Evolutionary conservation across 2,888 invertebrate species (phyloP).

Genomic region (Tanytarsus gracilentus): DNA sequence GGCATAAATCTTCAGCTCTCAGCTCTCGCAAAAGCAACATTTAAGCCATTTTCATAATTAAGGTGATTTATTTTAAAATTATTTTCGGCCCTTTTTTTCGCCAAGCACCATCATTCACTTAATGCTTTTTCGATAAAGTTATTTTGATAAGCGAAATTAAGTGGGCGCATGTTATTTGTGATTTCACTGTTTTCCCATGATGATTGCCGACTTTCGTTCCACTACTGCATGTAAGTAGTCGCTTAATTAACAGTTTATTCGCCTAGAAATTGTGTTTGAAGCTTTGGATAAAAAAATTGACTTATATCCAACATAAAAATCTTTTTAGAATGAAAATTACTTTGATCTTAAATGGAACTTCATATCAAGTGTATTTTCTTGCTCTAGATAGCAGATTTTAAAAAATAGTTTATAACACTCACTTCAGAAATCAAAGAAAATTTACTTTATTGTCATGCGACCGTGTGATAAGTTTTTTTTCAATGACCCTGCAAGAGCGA

Average conservation of each 20-base stretch:
- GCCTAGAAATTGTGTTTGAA: not conserved
- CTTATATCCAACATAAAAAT: no score
- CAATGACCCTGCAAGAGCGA: no score
- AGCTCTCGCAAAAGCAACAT: not conserved
- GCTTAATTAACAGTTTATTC: conserved; percentile 9
- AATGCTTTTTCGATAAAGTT: conserved; percentile 12
- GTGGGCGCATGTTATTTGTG: conserved; percentile 1
- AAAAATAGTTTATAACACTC: not conserved
- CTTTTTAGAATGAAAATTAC: no score
- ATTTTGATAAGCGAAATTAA: conserved; percentile 5
- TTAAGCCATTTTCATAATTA: conserved; percentile 21
- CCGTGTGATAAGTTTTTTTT: no score
- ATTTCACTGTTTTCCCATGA: not conserved
- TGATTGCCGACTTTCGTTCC: not conserved
- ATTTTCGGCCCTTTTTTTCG: not conserved
- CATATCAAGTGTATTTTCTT: no score
- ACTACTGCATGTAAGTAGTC: not conserved
- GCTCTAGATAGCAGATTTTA: no score
- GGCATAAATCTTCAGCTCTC: not conserved
- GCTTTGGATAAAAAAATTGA: no score
- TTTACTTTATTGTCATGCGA: no score
- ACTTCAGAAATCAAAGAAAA: conserved; percentile 8
- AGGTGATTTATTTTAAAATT: conserved; percentile 28
- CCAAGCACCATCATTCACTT: conserved; percentile 3
- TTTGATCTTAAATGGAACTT: no score